Conservation (phyloP, 2,797 vertebrate genomes). For the Craterocephalus amniculus region DNA sequence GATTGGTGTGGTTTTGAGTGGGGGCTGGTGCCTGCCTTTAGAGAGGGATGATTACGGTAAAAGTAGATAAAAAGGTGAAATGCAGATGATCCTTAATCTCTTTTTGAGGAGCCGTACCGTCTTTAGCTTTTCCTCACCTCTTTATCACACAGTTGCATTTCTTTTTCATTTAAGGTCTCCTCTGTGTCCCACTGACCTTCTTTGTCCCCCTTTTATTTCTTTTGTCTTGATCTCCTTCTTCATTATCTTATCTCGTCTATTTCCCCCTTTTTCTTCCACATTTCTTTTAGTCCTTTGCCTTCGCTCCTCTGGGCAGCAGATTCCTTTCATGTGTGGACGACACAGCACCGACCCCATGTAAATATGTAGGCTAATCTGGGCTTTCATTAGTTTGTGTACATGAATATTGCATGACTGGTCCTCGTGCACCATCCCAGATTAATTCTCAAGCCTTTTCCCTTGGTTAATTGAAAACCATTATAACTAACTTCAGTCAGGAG, state of each 20-base stretch:
- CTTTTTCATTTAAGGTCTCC: slow-evolving; percentile 68
- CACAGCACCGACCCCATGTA: slow-evolving; percentile 57
- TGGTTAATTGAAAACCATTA: slow-evolving; percentile 80
- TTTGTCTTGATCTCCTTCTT: slow-evolving; percentile 41
- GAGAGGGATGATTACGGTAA: slow-evolving; percentile 62
- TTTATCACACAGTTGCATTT: slow-evolving; percentile 78
- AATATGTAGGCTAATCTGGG: slow-evolving; percentile 78
- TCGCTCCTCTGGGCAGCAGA: slow-evolving; percentile 16
- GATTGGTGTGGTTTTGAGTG: slow-evolving; percentile 74
- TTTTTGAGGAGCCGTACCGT: slow-evolving; percentile 71
- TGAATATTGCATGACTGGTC: slow-evolving; percentile 78
- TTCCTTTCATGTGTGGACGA: slow-evolving; percentile 53
- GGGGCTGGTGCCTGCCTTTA: slow-evolving; percentile 54
- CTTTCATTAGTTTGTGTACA: slow-evolving; percentile 79
- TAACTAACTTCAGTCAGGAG: slow-evolving; percentile 64
- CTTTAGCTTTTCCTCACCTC: slow-evolving; percentile 55
- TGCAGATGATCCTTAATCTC: slow-evolving; percentile 82
- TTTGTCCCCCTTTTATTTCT: slow-evolving; percentile 52
- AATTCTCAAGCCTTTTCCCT: slow-evolving; percentile 57
- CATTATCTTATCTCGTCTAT: slow-evolving; percentile 50
- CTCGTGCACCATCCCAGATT: slow-evolving; percentile 66
- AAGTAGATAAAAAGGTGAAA: slow-evolving; percentile 73
- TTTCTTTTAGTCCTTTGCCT: slow-evolving; percentile 10
- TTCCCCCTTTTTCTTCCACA: slow-evolving; percentile 8
- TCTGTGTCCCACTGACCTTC: slow-evolving; percentile 60